These are phyloP conservation scores for Bombus affinis DNA, from an alignment of 1,140 invertebrate genomes.

Conservation along the genomic window DNA sequence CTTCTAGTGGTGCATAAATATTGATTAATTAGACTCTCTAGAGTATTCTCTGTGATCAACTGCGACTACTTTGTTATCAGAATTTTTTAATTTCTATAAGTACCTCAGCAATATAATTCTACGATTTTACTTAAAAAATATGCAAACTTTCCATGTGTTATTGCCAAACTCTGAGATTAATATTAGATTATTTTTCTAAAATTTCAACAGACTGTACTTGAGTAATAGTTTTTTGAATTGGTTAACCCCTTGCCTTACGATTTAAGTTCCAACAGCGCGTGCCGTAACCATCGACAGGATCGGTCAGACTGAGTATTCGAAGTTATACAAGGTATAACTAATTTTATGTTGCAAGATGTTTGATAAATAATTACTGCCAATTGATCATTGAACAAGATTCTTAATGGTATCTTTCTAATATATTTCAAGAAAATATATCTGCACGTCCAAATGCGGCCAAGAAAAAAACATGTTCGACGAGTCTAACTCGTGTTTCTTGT, in stretches of 20 bases:
- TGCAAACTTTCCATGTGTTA: neutral
- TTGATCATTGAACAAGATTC: too few species aligned
- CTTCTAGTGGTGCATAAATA: conserved; percentile 68
- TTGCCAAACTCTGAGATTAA: neutral
- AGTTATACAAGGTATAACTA: too few species aligned
- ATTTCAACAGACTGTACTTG: neutral
- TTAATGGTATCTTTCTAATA: too few species aligned
- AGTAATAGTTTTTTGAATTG: conserved; percentile 3
- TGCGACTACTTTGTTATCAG: conserved; percentile 64
- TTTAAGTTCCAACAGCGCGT: neutral
- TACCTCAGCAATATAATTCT: neutral
- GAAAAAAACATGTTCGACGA: too few species aligned
- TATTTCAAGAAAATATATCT: too few species aligned
- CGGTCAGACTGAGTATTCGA: too few species aligned
- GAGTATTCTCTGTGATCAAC: conserved; percentile 74
- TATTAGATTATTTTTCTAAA: neutral
- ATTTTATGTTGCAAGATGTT: too few species aligned
- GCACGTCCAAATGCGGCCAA: too few species aligned
- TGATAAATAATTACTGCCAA: too few species aligned
- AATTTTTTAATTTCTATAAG: conserved; percentile 41
- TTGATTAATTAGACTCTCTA: conserved; percentile 65
- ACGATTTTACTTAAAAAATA: neutral
- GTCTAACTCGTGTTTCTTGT: too few species aligned
- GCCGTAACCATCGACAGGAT: too few species aligned
- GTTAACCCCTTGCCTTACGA: neutral